phyloP scores from a whole-genome alignment of 2,113 vertebrate species.

The Nibea albiflora region DNA sequence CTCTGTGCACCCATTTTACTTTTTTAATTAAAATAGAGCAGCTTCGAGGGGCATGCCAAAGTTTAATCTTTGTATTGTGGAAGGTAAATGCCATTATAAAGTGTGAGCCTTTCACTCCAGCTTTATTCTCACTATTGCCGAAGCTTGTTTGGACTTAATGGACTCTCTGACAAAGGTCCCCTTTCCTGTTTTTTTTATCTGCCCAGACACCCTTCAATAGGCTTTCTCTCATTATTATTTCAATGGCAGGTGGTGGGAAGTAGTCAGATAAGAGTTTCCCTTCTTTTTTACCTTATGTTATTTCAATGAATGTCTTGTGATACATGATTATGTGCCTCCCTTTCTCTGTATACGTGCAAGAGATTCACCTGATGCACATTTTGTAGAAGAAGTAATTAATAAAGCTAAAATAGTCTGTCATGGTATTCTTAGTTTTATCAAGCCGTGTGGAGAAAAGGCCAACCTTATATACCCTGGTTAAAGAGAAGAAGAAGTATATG shows the following conservation, averaged over 20 bases:
- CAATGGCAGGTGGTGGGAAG: conserved; percentile 49
- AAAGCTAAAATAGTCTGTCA: neutral
- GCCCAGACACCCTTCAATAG: conserved; percentile 32
- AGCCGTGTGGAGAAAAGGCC: neutral
- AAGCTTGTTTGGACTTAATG: conserved; percentile 61
- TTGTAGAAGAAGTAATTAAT: neutral
- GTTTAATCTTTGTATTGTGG: conserved; percentile 75
- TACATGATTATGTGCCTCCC: neutral
- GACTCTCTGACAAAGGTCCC: conserved; percentile 59
- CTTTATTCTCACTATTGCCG: conserved; percentile 49
- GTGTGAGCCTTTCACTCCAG: conserved; percentile 59
- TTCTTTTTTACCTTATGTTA: conserved; percentile 27
- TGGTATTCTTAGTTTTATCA: neutral
- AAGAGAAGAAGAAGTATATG: neutral
- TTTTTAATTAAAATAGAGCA: conserved; percentile 76
- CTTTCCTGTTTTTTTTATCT: conserved; percentile 54
- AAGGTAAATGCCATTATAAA: conserved; percentile 67
- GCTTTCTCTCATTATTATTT: conserved; percentile 59
- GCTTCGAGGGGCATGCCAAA: conserved; percentile 44
- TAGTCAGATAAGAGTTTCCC: conserved; percentile 44
- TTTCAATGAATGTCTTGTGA: conserved; percentile 2
- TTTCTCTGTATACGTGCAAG: conserved; percentile 1
- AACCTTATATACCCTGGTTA: neutral
- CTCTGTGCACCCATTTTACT: conserved; percentile 69
- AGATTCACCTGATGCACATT: neutral